Conservation (phyloP, 2,888 invertebrate genomes). For the Corbicula japonica region DNA sequence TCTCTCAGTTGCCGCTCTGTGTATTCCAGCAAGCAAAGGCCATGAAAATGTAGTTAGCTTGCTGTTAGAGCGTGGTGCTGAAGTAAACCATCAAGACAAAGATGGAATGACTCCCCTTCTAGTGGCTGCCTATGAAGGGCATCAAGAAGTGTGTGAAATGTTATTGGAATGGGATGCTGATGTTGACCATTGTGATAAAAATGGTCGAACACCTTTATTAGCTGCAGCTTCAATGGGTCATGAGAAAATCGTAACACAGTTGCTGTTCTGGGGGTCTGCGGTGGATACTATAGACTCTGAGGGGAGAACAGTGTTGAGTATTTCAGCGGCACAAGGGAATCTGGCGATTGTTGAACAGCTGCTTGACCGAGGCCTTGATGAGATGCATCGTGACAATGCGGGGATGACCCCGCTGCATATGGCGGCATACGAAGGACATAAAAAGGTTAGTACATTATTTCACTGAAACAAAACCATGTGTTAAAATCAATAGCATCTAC, state of each 20-base stretch:
- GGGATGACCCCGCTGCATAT: slow-evolving; percentile 99
- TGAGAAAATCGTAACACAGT: slow-evolving; percentile 93
- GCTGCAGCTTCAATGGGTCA: slow-evolving; percentile 96
- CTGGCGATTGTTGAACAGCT: slow-evolving; percentile 96
- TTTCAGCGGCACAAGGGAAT: slow-evolving; percentile 86
- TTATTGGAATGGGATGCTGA: slow-evolving; percentile 97
- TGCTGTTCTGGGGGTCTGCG: slow-evolving; percentile 98
- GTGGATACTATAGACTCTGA: slow-evolving; percentile 98
- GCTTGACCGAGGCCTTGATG: slow-evolving; percentile 89
- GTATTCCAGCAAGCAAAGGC: slow-evolving; percentile 87
- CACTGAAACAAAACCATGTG: too few species aligned
- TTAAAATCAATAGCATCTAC: too few species aligned
- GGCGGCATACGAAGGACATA: slow-evolving; percentile 97
- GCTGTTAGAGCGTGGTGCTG: slow-evolving; percentile 84
- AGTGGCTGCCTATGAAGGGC: slow-evolving; percentile 87
- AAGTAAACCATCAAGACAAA: slow-evolving; percentile 85
- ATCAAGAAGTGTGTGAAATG: slow-evolving; percentile 90
- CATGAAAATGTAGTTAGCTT: slow-evolving; percentile 85
- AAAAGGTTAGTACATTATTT: slow-evolving; percentile 92
- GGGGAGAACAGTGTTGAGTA: slow-evolving; percentile 92
- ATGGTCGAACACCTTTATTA: slow-evolving; percentile 83
- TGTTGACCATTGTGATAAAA: slow-evolving; percentile 93
- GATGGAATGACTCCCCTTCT: slow-evolving; percentile 86
- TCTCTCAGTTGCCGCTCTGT: slow-evolving; percentile 89
- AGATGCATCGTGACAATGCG: slow-evolving; percentile 94